Evolutionary conservation across 2,113 vertebrate genomes (phyloP).

Genomic region (Podilymbus podiceps): DNA sequence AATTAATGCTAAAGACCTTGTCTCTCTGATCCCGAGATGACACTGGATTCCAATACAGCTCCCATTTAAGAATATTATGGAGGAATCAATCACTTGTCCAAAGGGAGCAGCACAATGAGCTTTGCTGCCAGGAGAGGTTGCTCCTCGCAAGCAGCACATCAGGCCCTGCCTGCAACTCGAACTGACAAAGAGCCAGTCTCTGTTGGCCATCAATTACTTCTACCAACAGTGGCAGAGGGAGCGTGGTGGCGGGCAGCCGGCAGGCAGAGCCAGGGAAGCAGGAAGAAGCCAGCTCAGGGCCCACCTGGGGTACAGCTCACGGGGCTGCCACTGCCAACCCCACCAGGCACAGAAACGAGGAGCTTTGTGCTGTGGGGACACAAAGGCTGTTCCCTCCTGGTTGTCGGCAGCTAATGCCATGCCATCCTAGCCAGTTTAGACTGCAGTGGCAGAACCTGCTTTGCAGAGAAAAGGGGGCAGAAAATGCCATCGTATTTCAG

Average conservation of each 20-base stretch:
- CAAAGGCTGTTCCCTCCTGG: neutral
- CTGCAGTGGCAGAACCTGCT: rapidly evolving
- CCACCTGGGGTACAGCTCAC: rapidly evolving
- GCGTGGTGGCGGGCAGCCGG: neutral
- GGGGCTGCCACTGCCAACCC: neutral
- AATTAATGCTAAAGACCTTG: constrained; percentile 81
- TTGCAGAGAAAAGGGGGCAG: neutral
- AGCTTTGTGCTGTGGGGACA: rapidly evolving
- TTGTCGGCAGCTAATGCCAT: rapidly evolving
- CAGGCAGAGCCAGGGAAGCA: neutral
- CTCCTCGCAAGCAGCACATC: constrained; percentile 59
- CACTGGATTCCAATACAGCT: constrained; percentile 61
- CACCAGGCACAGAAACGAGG: neutral
- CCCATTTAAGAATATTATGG: constrained; percentile 86
- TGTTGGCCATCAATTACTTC: constrained; percentile 69
- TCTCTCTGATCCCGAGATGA: constrained; percentile 54
- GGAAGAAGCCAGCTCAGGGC: neutral
- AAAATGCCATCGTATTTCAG: neutral
- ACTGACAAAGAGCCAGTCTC: constrained; percentile 81
- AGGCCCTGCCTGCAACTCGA: constrained; percentile 68
- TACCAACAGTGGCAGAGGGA: constrained; percentile 25
- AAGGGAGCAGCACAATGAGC: constrained; percentile 60
- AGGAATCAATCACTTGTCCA: constrained; percentile 85
- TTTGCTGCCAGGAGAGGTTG: constrained; percentile 19
- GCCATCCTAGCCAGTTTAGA: rapidly evolving